Percentiles rank a stretch among this genome's conserved stretches.
Conservation (phyloP, 2,113 vertebrate species). For the Bungarus multicinctus region DNA sequence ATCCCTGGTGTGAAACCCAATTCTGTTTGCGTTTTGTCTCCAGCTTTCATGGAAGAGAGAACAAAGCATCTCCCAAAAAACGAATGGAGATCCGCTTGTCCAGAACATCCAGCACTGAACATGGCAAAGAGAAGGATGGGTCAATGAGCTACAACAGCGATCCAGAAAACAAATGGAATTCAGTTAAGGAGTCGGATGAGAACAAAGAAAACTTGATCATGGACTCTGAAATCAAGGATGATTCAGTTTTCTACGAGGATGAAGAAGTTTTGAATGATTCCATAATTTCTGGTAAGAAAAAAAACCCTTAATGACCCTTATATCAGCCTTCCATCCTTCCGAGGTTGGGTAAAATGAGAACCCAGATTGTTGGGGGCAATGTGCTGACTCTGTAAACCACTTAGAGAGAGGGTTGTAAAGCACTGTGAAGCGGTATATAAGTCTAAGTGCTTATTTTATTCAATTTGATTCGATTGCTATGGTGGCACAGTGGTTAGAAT, state of each 20-base stretch:
- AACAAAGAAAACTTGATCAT: constrained; percentile 94
- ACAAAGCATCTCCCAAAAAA: constrained; percentile 85
- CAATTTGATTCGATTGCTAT: no score
- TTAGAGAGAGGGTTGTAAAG: no score
- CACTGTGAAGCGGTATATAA: no score
- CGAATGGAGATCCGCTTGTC: constrained; percentile 80
- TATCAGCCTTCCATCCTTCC: background rate
- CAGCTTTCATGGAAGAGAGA: constrained; percentile 87
- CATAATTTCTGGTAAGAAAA: constrained; percentile 87
- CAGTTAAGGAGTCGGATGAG: constrained; percentile 81
- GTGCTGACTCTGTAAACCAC: no score
- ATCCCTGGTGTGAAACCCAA: constrained; percentile 22
- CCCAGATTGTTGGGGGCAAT: no score
- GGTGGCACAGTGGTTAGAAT: no score
- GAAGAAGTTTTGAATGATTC: constrained; percentile 91
- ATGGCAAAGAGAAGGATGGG: constrained; percentile 70
- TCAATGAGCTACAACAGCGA: constrained; percentile 58
- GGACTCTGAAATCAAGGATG: constrained; percentile 78
- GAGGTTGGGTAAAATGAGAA: no score
- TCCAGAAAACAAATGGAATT: constrained; percentile 70
- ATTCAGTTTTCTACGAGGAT: constrained; percentile 76
- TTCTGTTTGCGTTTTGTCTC: constrained; percentile 15
- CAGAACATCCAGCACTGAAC: constrained; percentile 81
- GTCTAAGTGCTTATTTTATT: no score
- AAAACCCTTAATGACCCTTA: background rate